A percentile compares a stretch with the other conserved stretches of the same genome.
phyloP scores from a whole-genome alignment of 2,797 vertebrate species.

The Lagodon rhomboides region DNA sequence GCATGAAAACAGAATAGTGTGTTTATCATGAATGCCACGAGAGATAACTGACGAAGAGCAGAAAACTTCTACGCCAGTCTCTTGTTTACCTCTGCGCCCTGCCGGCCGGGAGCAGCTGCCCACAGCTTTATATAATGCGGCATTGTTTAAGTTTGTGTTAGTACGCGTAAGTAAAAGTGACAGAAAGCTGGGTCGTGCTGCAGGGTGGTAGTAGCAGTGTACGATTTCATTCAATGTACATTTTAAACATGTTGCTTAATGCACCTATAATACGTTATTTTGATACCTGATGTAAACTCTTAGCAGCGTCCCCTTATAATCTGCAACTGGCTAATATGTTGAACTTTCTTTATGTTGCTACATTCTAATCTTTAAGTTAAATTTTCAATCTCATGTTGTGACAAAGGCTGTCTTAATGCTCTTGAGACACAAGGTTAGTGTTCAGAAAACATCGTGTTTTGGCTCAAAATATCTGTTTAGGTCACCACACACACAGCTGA shows the following conservation, averaged over 20 bases:
- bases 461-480: too few species aligned
- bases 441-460: too few species aligned
- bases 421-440: too few species aligned
- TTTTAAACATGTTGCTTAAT: background rate
- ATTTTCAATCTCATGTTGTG: too few species aligned
- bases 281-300: background rate
- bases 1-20: slow-evolving; percentile 16
- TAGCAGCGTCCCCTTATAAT: background rate
- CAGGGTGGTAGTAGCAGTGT: background rate
- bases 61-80: background rate
- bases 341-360: too few species aligned
- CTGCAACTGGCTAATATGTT: too few species aligned
- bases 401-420: too few species aligned
- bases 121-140: slow-evolving; percentile 5
- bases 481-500: too few species aligned
- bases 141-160: slow-evolving; percentile 10
- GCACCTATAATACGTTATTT: background rate
- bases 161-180: background rate
- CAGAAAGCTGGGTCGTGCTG: background rate
- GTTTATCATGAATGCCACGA: slow-evolving; percentile 14
- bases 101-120: background rate
- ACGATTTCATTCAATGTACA: background rate
- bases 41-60: background rate
- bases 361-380: too few species aligned
- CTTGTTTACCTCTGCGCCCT: background rate